Evolutionary conservation across 2,888 invertebrate genomes (phyloP), one percentile per base, ranked within the genome.

Genomic region (Exocentrus adspersus): DNA sequence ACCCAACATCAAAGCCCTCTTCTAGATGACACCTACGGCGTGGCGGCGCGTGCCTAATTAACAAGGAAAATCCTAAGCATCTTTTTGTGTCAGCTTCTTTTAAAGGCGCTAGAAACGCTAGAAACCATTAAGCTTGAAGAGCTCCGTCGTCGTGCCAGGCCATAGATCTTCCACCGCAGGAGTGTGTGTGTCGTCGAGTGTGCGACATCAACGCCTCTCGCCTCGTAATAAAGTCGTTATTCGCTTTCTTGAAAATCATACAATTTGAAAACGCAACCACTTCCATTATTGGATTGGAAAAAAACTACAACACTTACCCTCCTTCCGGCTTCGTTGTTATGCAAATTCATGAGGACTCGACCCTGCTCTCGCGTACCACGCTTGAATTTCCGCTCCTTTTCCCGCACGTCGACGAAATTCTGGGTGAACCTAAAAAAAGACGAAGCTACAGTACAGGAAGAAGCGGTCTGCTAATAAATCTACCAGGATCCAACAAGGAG

Each of bases 321-420:
- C 79, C 98, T 86, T 9, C 98, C 98, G 32, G 97, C 98, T 82
- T 99, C 97, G 82, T 98, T 99, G 85, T 98, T 98, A 82, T 98
- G 97, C 58, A 98, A 85, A 85, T 98, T 98, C 95, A 98, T 98
- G 69, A 98, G 86, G 78, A 93, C 92, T 41, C 94, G 85, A 1
- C 95, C 96, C 77, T 91, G 91, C 75, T 93, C 93, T 61, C 89
- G 87, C 67, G 94, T 92, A 62, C 94, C 92, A 72, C 93, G 86
- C 78, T 92, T 93, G 79, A 89, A 90, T 77, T 91, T 92, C 63
- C 92, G 88, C 81, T 98, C 98, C 57, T 94, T 87, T 77, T 98
- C 98, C 58, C 94, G 87, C 59, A 95, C 90, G 83, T 99, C 98
- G 65, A 98, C 93, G 81, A 98, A 98, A 72, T 92, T 92, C 82